A percentile compares a stretch with the other conserved stretches of the same genome.
phyloP scores from a whole-genome alignment of 1,140 invertebrate species.

The Ceratina australensis region DNA sequence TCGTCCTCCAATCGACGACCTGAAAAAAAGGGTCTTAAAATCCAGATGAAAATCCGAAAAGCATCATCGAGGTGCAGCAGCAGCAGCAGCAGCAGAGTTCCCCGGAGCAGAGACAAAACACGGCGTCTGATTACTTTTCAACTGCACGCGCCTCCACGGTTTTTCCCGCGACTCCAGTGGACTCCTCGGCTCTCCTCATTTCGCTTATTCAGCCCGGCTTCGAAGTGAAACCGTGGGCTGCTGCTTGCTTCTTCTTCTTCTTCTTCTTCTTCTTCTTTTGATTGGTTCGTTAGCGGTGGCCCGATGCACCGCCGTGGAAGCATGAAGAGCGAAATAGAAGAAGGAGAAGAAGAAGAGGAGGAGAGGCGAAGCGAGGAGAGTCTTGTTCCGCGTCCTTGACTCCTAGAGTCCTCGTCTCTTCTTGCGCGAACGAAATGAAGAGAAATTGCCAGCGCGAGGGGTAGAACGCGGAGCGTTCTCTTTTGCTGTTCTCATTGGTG shows the following conservation, averaged over 20 bases:
- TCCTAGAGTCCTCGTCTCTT: constrained; percentile 47
- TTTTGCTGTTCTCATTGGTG: constrained; percentile 15
- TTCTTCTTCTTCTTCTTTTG: constrained; percentile 37
- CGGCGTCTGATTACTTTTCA: constrained; percentile 31
- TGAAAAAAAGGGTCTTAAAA: too few species aligned
- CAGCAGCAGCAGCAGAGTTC: too few species aligned
- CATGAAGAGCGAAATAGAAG: neutral
- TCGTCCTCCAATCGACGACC: too few species aligned
- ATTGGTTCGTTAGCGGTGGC: constrained; percentile 54
- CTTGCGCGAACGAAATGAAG: constrained; percentile 44
- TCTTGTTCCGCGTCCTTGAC: constrained; percentile 58
- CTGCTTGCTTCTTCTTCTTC: neutral
- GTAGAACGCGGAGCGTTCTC: neutral
- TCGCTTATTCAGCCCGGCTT: constrained; percentile 26
- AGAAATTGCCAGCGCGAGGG: constrained; percentile 3
- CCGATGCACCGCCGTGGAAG: neutral
- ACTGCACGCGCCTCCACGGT: neutral
- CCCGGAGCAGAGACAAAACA: too few species aligned
- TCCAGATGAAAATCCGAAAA: too few species aligned
- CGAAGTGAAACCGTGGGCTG: constrained; percentile 1
- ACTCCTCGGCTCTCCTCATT: constrained; percentile 26
- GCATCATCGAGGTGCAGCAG: too few species aligned
- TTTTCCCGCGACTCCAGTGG: constrained; percentile 9
- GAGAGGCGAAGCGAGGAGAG: constrained; percentile 19
- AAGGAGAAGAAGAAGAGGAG: neutral